Conservation (phyloP, 2,113 vertebrate species). For the Syngnathoides biaculeatus region DNA sequence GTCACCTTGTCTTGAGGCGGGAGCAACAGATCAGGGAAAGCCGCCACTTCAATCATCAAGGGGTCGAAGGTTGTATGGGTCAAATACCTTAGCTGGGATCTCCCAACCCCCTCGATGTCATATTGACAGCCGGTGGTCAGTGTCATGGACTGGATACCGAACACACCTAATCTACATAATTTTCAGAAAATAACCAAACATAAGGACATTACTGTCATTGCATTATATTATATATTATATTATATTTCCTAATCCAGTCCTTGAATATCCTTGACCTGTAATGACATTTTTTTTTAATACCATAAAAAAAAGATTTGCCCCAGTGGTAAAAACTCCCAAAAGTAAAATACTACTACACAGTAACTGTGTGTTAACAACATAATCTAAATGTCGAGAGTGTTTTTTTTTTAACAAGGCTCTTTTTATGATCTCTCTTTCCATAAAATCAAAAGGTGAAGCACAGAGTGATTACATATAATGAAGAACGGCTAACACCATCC, state of each 20-base stretch:
- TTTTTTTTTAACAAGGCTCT: constrained; percentile 72
- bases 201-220: constrained; percentile 45
- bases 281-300: not conserved
- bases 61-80: constrained; percentile 68
- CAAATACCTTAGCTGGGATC: constrained; percentile 71
- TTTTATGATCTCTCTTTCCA: constrained; percentile 77
- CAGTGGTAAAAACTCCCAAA: constrained; percentile 29
- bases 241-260: constrained; percentile 26
- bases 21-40: constrained; percentile 67
- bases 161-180: constrained; percentile 39
- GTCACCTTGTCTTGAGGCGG: constrained; percentile 72
- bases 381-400: constrained; percentile 66
- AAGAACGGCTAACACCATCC: constrained; percentile 73
- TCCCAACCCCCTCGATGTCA: constrained; percentile 62
- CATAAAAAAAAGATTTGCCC: constrained; percentile 25
- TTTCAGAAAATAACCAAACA: constrained; percentile 35
- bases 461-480: constrained; percentile 78
- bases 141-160: constrained; percentile 58
- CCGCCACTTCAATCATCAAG: constrained; percentile 73
- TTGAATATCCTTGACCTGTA: constrained; percentile 21
- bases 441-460: constrained; percentile 79
- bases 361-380: constrained; percentile 73
- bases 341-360: constrained; percentile 44
- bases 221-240: constrained; percentile 40
- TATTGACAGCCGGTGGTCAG: constrained; percentile 71